Base-by-base conservation (phyloP, 2,888 invertebrate genomes). In the Taenaris catops region DNA sequence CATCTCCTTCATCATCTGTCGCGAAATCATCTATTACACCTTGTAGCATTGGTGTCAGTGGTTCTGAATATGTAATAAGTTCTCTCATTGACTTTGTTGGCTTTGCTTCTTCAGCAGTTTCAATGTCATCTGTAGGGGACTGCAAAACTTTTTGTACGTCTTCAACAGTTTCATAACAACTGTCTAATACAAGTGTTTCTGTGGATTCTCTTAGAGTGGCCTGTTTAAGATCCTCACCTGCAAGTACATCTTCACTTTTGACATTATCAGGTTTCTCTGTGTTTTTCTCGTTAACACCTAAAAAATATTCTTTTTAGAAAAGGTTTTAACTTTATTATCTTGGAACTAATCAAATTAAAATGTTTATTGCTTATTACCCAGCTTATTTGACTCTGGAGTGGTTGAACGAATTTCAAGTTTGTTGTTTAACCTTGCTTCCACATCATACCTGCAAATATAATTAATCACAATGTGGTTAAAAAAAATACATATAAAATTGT, bases 221-320 rank as follows among this genome's bases (percentile, higher is more conserved):
- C 64, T 52, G 50, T 55, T 53, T 59, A 45, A 44, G 46, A 40
- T 58, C 59, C 78, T 81, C 79, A 81, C 75, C 79, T 80, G 74
- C 39, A 34, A 40, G 46, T 39, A 58, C 53, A 34, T 58, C 60
- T 55, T 51, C 62, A 20, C 9, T 14, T 14, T 14, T 14, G 4
- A 14, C 14, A 3, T 58, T 55, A 40, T 51, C 54, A 44, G 60
- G 44, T 31, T 54, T 49, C 38, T 64, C 49, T 46, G 49, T 48
- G 18, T 51, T 46, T 49, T 48, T 60, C 21, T 46, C 41, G 26
- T 43, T 52, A 41, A 52, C 57, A 40, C 41, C 65, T 72, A 51
- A 41, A 69, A 63, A 3, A 4, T 14, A 2, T 3, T 47, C 24
- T 36, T 44, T 27, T 25, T 17, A 17, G 9, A 25, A 24, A 16